Evolutionary conservation across 2,888 invertebrate genomes (phyloP), one percentile per base, ranked within the genome.

Genomic region (Sphaeridia pumilis): DNA sequence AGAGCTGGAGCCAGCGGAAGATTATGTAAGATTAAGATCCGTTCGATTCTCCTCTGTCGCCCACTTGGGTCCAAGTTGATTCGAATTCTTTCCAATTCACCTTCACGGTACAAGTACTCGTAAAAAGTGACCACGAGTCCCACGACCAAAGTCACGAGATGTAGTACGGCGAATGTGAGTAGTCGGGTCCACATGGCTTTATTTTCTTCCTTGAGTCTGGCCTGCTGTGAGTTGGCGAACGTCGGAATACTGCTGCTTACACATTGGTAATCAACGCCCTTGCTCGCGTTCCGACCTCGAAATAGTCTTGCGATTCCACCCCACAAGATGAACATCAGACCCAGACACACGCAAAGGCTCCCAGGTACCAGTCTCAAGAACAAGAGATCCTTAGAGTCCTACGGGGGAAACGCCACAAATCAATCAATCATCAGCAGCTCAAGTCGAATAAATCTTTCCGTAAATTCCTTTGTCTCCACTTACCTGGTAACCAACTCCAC

Each of bases 321-420:
- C 60, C 34, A 58, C 47, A 81, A 70, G n/a, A 87, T 76, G 65
- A 85, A 79, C 50, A 80, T 72, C 56, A 77, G 72, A 25, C 86
- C 87, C 45, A 81, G 70, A 36, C 79, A 70, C 62, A 87, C 74
- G 69, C 83, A 85, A 57, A 81, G 74, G 58, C 83, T 77, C 66
- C 86, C 80, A 0, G 92, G 90, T 28, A 83, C 76, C 53, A 90
- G 77, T 20, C 89, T 87, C 67, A 89, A 76, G 46, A 82, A 78
- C 57, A 88, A 76, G 48, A 92, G 76, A 0, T 87, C 85, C 63
- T 80, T 78, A 52, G 82, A 80, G 68, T 87, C 86, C 71, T 85
- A 54, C 10, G 41, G 20, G n/a, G n/a, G n/a, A 41, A 38, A 26
- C 4, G 20, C 20, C 20, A 26, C 24, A 28, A 20, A 28, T 46